Evolutionary conservation across 2,888 invertebrate genomes (phyloP).

Genomic region (Drosophila meridionalis): DNA sequence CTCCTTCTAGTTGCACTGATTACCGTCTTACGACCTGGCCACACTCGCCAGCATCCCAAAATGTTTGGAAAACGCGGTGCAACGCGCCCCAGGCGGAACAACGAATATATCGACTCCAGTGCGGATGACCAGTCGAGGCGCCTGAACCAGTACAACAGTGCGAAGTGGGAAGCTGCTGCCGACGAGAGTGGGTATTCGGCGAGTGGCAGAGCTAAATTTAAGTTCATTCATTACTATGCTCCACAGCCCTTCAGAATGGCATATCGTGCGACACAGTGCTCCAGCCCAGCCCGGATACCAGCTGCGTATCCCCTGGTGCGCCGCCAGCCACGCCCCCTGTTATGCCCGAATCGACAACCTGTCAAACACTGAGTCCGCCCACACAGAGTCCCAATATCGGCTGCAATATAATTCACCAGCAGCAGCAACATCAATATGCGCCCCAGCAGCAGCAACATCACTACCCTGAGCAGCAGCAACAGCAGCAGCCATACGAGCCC

Average conservation of each 20-base stretch:
- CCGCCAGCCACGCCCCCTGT: neutral
- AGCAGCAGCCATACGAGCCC: slow-evolving; percentile 1
- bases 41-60: slow-evolving; percentile 31
- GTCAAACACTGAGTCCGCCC: neutral
- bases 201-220: neutral
- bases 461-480: neutral
- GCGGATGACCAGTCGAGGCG: slow-evolving; percentile 16
- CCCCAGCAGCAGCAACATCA: neutral
- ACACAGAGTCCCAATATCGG: neutral
- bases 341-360: slow-evolving; percentile 1
- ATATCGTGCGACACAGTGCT: slow-evolving; percentile 7
- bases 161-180: neutral
- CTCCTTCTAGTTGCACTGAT: slow-evolving; percentile 43
- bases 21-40: slow-evolving; percentile 26
- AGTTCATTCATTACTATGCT: neutral
- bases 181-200: slow-evolving; percentile 17
- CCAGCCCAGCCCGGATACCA: neutral
- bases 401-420: slow-evolving; percentile 26
- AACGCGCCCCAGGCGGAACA: slow-evolving; percentile 1
- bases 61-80: slow-evolving; percentile 23
- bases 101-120: slow-evolving; percentile 6
- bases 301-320: neutral
- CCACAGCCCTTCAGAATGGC: slow-evolving; percentile 9
- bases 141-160: slow-evolving; percentile 7
- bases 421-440: neutral